Conservation (phyloP, 2,113 vertebrate genomes). For the Trogon melanurus region DNA sequence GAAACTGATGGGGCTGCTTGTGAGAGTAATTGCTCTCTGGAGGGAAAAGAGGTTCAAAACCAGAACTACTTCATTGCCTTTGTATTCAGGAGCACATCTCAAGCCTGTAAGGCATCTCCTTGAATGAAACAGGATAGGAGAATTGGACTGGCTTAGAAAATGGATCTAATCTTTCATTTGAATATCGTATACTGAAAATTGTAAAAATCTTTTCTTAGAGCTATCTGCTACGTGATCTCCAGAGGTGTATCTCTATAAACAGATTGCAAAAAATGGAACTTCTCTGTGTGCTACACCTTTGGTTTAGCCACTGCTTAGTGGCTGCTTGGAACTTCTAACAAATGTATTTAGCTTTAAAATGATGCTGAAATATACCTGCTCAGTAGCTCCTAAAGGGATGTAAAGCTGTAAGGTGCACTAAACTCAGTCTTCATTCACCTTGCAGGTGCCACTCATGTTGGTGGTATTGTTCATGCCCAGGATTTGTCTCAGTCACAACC, state of each 20-base stretch:
- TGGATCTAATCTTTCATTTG: not conserved
- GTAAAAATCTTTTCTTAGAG: not conserved
- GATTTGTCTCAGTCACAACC: not conserved
- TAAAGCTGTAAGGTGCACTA: not conserved
- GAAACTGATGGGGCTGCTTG: not conserved
- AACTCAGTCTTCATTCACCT: not conserved
- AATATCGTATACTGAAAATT: not conserved
- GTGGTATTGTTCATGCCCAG: not conserved
- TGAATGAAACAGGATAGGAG: not conserved
- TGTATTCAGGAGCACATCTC: not conserved
- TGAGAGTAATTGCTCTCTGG: not conserved
- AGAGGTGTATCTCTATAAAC: not conserved
- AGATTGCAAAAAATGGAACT: not conserved
- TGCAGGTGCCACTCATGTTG: not conserved
- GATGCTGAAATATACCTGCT: not conserved
- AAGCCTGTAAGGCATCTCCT: not conserved
- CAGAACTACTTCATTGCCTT: not conserved
- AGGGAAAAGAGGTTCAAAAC: not conserved
- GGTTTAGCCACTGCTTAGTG: not conserved
- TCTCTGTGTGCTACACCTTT: not conserved
- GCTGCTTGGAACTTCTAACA: not conserved
- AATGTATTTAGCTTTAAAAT: not conserved
- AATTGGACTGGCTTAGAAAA: not conserved
- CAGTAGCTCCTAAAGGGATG: not conserved
- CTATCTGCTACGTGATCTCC: not conserved